Evolutionary conservation across 2,888 invertebrate species (phyloP).

Genomic region (Mylabris sibirica): DNA sequence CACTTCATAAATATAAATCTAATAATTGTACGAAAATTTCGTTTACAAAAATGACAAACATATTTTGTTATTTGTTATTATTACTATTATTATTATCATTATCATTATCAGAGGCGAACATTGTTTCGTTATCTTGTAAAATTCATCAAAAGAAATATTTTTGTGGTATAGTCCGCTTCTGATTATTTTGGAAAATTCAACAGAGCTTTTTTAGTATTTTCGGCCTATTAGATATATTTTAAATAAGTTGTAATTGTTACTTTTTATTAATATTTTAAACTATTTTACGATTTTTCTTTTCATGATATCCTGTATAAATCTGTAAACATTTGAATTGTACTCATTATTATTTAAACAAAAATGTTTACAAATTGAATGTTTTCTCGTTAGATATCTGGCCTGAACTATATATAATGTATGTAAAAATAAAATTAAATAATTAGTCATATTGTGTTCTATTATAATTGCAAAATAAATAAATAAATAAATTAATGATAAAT

Average conservation of each 20-base stretch:
- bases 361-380: constrained; percentile 1
- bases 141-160: neutral
- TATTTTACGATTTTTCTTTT: neutral
- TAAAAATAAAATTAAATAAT: neutral
- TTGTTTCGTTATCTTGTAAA: neutral
- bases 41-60: constrained; percentile 9
- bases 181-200: neutral
- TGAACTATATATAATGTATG: neutral
- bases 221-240: too few relatives aligned
- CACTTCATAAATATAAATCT: constrained; percentile 2
- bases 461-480: constrained; percentile 10
- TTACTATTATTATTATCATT: too few relatives aligned
- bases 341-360: neutral
- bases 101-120: constrained; percentile 4
- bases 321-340: constrained; percentile 1
- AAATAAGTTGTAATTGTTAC: too few relatives aligned
- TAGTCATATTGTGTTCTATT: constrained; percentile 13
- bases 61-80: neutral
- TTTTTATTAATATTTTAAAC: too few relatives aligned
- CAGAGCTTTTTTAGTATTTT: neutral
- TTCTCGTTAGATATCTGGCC: constrained; percentile 6
- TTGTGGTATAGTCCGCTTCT: neutral
- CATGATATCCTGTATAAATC: neutral
- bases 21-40: constrained; percentile 1
- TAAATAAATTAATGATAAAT: constrained; percentile 18